Conservation (phyloP, 2,113 vertebrate species). For the Cyanoramphus novaezelandiae region DNA sequence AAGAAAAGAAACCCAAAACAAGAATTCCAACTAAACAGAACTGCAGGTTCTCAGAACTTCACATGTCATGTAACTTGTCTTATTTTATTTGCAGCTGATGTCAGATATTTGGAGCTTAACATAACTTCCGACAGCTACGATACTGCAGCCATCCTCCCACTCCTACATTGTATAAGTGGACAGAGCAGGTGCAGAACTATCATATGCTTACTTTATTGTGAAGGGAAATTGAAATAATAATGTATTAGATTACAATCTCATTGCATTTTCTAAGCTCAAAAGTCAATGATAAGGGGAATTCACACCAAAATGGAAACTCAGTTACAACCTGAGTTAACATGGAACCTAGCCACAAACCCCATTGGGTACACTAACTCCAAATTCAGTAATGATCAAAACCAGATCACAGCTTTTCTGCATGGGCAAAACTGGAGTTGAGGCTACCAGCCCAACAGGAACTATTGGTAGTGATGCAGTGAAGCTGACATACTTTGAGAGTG, state of each 20-base stretch:
- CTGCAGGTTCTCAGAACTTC: background rate
- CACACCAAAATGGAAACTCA: background rate
- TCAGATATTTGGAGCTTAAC: background rate
- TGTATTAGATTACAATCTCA: background rate
- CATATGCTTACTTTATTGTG: background rate
- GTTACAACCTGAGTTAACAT: background rate
- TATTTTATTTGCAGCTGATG: background rate
- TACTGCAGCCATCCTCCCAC: background rate
- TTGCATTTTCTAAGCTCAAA: background rate
- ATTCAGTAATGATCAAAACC: background rate
- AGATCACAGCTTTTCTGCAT: background rate
- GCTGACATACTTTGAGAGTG: background rate
- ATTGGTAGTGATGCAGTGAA: background rate
- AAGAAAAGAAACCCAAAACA: background rate
- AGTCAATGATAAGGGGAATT: background rate
- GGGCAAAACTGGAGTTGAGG: background rate
- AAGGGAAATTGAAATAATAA: background rate
- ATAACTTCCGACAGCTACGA: background rate
- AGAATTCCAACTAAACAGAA: background rate
- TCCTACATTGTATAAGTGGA: background rate
- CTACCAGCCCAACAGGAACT: background rate
- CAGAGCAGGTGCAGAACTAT: background rate
- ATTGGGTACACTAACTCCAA: background rate
- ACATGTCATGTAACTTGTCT: background rate
- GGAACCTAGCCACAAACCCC: background rate